Evolutionary conservation across 2,113 vertebrate species (phyloP), one percentile per base, ranked within the genome.

Genomic region (Indicator maculatus): DNA sequence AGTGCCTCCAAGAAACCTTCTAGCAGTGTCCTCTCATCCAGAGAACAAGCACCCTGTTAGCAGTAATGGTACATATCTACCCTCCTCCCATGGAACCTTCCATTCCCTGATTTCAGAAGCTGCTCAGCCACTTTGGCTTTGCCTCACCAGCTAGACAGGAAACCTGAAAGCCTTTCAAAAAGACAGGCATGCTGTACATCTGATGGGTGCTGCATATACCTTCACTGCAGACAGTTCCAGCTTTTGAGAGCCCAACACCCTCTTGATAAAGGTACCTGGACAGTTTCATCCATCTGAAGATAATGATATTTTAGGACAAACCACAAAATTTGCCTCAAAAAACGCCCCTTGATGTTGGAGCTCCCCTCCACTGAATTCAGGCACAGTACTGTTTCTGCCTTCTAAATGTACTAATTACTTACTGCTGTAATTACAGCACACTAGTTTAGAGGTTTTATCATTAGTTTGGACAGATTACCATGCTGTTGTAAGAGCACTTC

Each of bases 341-440:
- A 87, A 84, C 23, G 9, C 59, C 45, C 52, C 58, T 79, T 59
- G 12, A 58, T 63, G 31, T 31, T 66, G 69, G 52, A 78, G 73
- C 63, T 71, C 52, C 69, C 64, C 31, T 87, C 59, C 21, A 11
- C 55, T 53, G 55, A 52, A 56, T 66, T 72, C 69, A 87, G 39
- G 45, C 69, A 76, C 36, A 58, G 41, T 26, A 5, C 41, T 75
- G 7, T 36, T 87, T 72, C 73, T 87, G 41, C 47, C 74, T 36
- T 84, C 87, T 84, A 80, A 83, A 84, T 28, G 17, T 52, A 87
- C 63, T 87, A 84, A 90, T 83, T 92, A 83, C 78, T 89, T 83
- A 70, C 19, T 65, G 41, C 61, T 47, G 38, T 74, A 92, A 93
- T 93, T 80, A 87, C 59, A 71, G 52, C 64, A 70, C 19, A 36